Percentiles rank a stretch among this genome's conserved stretches.
Evolutionary conservation across 2,888 invertebrate species (phyloP).

Genomic region (Philaethria dido): DNA sequence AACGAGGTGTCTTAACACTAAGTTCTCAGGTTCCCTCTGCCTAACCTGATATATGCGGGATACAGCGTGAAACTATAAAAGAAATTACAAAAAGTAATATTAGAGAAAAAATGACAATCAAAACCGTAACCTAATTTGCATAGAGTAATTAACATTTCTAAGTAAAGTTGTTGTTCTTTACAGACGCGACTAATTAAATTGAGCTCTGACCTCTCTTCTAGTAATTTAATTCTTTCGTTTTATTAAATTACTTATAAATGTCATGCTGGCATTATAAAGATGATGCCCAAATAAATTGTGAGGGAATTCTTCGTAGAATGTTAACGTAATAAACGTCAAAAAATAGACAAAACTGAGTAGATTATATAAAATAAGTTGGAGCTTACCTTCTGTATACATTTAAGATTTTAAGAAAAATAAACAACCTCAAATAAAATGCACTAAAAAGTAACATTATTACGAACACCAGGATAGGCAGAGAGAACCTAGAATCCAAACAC

Average conservation of each 20-base stretch:
- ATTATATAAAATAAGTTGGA: too few relatives aligned
- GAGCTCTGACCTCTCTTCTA: conserved; percentile 34
- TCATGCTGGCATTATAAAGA: conserved; percentile 15
- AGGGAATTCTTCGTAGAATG: background rate
- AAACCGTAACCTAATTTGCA: conserved; percentile 20
- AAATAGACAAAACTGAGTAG: background rate
- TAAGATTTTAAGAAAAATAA: too few relatives aligned
- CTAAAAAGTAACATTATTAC: too few relatives aligned
- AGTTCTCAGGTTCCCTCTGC: too few relatives aligned
- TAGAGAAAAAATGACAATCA: conserved; percentile 1
- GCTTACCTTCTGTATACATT: too few relatives aligned
- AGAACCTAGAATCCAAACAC: too few relatives aligned
- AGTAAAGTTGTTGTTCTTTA: conserved; percentile 23
- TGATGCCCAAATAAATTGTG: background rate
- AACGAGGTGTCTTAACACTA: background rate
- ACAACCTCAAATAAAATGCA: too few relatives aligned
- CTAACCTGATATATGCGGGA: too few relatives aligned
- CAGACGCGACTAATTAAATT: conserved; percentile 28
- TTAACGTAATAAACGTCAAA: background rate
- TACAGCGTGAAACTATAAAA: too few relatives aligned
- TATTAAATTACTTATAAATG: conserved; percentile 31
- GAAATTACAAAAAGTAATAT: background rate
- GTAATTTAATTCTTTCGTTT: conserved; percentile 32
- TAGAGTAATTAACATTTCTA: conserved; percentile 17
- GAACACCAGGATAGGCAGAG: too few relatives aligned